These are phyloP conservation scores for Scaptodrosophila latifasciaeformis DNA, from an alignment of 2,888 invertebrate species.

Conservation along the genomic window DNA sequence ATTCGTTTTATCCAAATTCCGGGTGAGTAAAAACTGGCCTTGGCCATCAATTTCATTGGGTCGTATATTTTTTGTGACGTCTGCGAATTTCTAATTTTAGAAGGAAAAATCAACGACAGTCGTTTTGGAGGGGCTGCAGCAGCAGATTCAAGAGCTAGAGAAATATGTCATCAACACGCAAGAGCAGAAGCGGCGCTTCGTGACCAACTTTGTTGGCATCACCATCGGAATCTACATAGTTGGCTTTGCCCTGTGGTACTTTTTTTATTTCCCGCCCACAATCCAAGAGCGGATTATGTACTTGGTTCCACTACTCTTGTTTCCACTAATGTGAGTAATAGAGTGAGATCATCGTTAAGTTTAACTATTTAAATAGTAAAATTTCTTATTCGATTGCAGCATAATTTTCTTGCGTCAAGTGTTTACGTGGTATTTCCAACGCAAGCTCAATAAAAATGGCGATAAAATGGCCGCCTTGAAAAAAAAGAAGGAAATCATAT, in stretches of 20 bases:
- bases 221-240: conserved; percentile 83
- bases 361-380: too few relatives aligned
- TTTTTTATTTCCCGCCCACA: conserved; percentile 86
- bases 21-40: too few relatives aligned
- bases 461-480: conserved; percentile 82
- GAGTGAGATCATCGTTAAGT: conserved; percentile 37
- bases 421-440: conserved; percentile 91
- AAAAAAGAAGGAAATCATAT: conserved; percentile 88
- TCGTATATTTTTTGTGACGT: conserved; percentile 22
- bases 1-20: conserved; percentile 81
- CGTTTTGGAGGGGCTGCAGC: conserved; percentile 83
- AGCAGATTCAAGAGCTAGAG: conserved; percentile 87
- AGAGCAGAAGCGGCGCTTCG: conserved; percentile 86
- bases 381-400: too few relatives aligned
- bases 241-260: conserved; percentile 84
- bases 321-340: conserved; percentile 88
- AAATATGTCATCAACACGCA: conserved; percentile 87
- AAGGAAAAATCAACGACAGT: conserved; percentile 77
- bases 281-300: conserved; percentile 85
- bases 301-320: conserved; percentile 85
- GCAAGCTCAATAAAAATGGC: conserved; percentile 87
- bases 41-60: too few relatives aligned
- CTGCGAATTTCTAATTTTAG: conserved; percentile 70
- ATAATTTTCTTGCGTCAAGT: conserved; percentile 85
- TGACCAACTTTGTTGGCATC: conserved; percentile 84